phyloP scores from a whole-genome alignment of 2,113 vertebrate species.

The Amia ocellicauda region DNA sequence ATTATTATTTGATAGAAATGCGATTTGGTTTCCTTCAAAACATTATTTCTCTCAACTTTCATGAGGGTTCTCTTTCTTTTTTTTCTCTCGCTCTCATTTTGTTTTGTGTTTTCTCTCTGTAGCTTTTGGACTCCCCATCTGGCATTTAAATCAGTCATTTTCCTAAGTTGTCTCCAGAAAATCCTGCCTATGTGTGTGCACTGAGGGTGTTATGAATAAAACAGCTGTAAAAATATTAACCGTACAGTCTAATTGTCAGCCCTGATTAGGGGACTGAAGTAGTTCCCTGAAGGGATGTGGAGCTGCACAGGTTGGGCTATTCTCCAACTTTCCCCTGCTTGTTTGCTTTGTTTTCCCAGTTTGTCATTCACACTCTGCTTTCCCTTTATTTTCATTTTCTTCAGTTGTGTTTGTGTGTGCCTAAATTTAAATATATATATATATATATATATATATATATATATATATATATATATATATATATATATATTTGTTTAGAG shows the following conservation, averaged over 20 bases:
- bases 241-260: constrained; percentile 66
- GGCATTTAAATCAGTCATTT: constrained; percentile 75
- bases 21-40: neutral
- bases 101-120: neutral
- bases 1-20: neutral
- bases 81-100: constrained; percentile 14
- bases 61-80: constrained; percentile 3
- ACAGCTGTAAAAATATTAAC: constrained; percentile 85
- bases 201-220: constrained; percentile 71
- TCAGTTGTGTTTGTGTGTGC: neutral
- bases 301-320: constrained; percentile 43
- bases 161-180: constrained; percentile 79
- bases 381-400: neutral
- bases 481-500: too few species aligned
- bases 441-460: too few species aligned
- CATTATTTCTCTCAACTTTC: neutral
- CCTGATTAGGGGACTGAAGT: constrained; percentile 55
- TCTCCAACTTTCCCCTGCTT: constrained; percentile 38
- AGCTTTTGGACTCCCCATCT: constrained; percentile 55
- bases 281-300: constrained; percentile 53
- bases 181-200: constrained; percentile 58
- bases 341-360: neutral
- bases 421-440: too few species aligned
- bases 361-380: neutral
- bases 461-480: too few species aligned